Conservation (phyloP, 2,113 vertebrate species). For the Amphiprion ocellaris region DNA sequence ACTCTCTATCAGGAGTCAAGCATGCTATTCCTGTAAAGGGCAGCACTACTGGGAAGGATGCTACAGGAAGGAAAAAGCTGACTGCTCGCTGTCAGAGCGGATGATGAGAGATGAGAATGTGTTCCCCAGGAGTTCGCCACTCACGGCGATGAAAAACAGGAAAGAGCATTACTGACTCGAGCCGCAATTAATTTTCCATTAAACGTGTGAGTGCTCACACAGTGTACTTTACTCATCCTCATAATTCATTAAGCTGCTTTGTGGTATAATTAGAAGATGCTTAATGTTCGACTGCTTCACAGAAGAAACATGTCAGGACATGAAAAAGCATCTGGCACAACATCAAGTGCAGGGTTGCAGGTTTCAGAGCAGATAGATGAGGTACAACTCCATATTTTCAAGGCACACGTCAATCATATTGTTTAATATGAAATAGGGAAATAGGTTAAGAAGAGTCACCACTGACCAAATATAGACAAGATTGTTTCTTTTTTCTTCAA, state of each 20-base stretch:
- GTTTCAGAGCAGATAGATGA: slow-evolving; percentile 18
- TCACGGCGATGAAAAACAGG: slow-evolving; percentile 40
- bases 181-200: slow-evolving; percentile 27
- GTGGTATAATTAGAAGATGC: slow-evolving; percentile 19
- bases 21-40: slow-evolving; percentile 66
- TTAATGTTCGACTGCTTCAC: neutral
- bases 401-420: slow-evolving; percentile 15
- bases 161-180: slow-evolving; percentile 29
- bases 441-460: slow-evolving; percentile 22
- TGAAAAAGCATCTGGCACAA: neutral
- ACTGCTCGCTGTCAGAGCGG: slow-evolving; percentile 48
- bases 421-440: slow-evolving; percentile 20
- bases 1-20: slow-evolving; percentile 54
- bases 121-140: slow-evolving; percentile 33
- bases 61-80: slow-evolving; percentile 57
- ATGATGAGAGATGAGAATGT: slow-evolving; percentile 40
- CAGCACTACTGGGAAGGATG: slow-evolving; percentile 67
- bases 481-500: slow-evolving; percentile 26
- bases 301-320: neutral
- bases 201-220: slow-evolving; percentile 10
- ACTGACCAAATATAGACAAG: slow-evolving; percentile 13
- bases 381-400: slow-evolving; percentile 24
- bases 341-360: neutral
- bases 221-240: slow-evolving; percentile 26
- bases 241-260: slow-evolving; percentile 26